Evolutionary conservation across 2,888 invertebrate species (phyloP).

Genomic region (Meghimatium bilineatum): DNA sequence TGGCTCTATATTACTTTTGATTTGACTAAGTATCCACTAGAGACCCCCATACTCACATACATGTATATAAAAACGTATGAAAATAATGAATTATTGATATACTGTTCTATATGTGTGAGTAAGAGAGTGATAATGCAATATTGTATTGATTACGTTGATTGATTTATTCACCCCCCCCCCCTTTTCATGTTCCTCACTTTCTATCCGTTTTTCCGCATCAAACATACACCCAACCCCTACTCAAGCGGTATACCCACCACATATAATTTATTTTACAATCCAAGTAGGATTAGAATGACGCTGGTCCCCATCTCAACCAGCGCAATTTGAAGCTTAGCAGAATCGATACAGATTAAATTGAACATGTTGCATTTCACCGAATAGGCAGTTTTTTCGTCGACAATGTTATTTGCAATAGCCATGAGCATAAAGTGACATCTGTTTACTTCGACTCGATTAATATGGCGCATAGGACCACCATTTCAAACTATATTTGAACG

Average conservation of each 20-base stretch:
- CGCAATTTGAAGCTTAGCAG: slow-evolving; percentile 1
- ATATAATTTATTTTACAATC: background rate
- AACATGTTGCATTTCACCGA: background rate
- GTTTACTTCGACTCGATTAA: background rate
- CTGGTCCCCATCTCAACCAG: background rate
- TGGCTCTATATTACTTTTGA: too few species aligned
- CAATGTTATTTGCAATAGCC: background rate
- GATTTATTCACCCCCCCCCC: too few species aligned
- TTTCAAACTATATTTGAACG: background rate
- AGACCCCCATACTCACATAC: too few species aligned
- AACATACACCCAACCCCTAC: too few species aligned
- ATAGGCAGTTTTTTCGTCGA: background rate
- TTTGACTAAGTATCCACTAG: too few species aligned
- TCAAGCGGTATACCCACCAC: background rate
- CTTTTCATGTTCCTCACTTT: too few species aligned
- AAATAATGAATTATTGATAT: too few species aligned
- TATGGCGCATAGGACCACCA: background rate
- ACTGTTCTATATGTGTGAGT: too few species aligned
- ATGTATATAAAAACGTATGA: too few species aligned
- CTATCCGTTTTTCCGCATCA: too few species aligned
- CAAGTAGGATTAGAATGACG: background rate
- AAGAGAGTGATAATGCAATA: too few species aligned
- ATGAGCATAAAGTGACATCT: background rate
- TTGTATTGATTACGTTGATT: too few species aligned
- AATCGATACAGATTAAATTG: background rate